These are phyloP conservation scores for Megalops atlanticus DNA, from an alignment of 2,113 vertebrate genomes.

Conservation along the genomic window DNA sequence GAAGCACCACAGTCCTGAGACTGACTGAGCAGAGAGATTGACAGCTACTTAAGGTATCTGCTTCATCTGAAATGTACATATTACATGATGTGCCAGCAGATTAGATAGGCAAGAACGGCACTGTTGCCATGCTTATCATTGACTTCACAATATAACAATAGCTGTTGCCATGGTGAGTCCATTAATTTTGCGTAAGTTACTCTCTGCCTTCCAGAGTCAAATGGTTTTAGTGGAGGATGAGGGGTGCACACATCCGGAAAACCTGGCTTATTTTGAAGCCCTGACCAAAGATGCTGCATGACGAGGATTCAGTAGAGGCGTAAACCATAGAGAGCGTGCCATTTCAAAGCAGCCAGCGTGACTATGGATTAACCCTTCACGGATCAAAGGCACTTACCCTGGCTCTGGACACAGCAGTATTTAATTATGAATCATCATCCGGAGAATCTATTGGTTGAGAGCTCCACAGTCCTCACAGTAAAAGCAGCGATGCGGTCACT, in stretches of 20 bases:
- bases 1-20: neutral
- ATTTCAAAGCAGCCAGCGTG: neutral
- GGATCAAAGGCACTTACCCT: neutral
- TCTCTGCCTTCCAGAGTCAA: slow-evolving; percentile 16
- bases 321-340: neutral
- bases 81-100: slow-evolving; percentile 4
- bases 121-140: slow-evolving; percentile 33
- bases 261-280: neutral
- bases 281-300: neutral
- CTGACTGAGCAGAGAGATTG: neutral
- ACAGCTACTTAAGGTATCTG: neutral
- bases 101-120: slow-evolving; percentile 22
- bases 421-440: neutral
- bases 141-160: slow-evolving; percentile 35
- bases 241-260: neutral
- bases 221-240: neutral
- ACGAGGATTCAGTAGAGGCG: neutral
- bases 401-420: neutral
- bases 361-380: neutral
- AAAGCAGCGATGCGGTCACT: neutral
- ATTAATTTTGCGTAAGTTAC: slow-evolving; percentile 38
- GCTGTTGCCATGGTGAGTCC: slow-evolving; percentile 45
- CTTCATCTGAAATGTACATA: slow-evolving; percentile 21
- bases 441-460: neutral
- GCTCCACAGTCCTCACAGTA: neutral